Base-by-base conservation (phyloP, 2,113 vertebrate genomes). In the Odontesthes bonariensis region DNA sequence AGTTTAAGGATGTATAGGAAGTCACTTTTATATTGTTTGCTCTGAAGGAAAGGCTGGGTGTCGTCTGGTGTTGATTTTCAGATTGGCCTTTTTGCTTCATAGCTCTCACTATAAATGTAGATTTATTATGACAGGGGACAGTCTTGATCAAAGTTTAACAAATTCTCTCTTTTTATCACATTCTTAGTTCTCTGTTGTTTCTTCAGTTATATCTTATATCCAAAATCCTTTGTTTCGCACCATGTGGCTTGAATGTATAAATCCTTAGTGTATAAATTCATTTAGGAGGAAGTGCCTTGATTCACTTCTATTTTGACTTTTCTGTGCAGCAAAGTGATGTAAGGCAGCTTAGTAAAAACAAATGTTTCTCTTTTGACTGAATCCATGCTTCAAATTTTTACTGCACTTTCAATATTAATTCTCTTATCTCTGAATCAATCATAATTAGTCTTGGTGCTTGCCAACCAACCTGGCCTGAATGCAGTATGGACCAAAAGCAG, bases 351-450 rank as follows among this genome's bases (percentile, higher is more conserved):
- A 69, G 60, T 59, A 68, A 73, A 76, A 85, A 80, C 40, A 79
- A 72, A 65, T 54, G 42, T 85, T 46, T 75, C 52, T 77, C 74
- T 79, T 84, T 83, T 65, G 67, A 79, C 71, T 78, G 73, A 77
- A 89, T 88, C 64, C 70, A 63, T 73, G 58, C 83, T 91, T 88
- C 53, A 74, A 69, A 79, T 66, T 63, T 84, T 86, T 80, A 56
- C 75, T 80, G 67, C 73, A 68, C 77, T 87, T 88, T 79, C 84
- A 86, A 86, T 88, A 91, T 89, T 91, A 92, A 92, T 92, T 88
- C 77, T 75, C 54, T 88, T 94, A 94, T 93, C 92, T 88, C 38
- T 35, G 69, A 84, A 91, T 90, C 77, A 78, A 93, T 94, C 91
- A 90, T 91, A 91, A 93, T 94, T 93, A 90, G 79, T 88, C 79